Evolutionary conservation across 2,888 invertebrate species (phyloP).

Genomic region (Tanytarsus gracilentus): DNA sequence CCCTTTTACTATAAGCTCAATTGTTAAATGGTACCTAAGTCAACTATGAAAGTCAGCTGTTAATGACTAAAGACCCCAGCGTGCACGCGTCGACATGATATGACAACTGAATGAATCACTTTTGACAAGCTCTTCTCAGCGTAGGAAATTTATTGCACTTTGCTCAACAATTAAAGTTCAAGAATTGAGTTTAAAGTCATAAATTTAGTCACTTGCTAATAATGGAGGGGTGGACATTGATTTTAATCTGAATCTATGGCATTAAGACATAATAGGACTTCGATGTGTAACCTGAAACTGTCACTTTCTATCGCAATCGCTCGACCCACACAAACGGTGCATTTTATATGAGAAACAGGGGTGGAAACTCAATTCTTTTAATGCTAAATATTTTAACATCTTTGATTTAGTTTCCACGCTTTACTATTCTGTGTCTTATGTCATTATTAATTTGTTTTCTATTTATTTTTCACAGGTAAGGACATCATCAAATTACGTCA

Average conservation of each 20-base stretch:
- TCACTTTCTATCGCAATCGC: slow-evolving; percentile 1
- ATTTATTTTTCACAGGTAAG: slow-evolving; percentile 9
- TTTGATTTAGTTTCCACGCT: no score
- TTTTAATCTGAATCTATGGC: not conserved
- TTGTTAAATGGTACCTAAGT: no score
- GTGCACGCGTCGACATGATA: no score
- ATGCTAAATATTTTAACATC: no score
- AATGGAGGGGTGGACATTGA: not conserved
- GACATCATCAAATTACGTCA: not conserved
- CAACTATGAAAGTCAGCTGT: no score
- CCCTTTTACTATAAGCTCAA: no score
- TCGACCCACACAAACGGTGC: not conserved
- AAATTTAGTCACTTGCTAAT: not conserved
- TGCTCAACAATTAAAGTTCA: not conserved
- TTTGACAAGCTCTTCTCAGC: slow-evolving; percentile 19
- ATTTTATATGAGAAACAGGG: no score
- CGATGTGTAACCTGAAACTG: slow-evolving; percentile 17
- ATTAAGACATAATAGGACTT: not conserved
- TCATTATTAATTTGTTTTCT: not conserved
- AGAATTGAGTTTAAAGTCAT: not conserved
- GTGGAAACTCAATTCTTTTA: no score
- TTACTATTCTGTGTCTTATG: not conserved
- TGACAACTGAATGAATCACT: slow-evolving; percentile 23
- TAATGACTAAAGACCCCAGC: no score
- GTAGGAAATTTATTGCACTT: slow-evolving; percentile 1